Evolutionary conservation across 1,140 invertebrate species (phyloP).

Genomic region (Bombus superbus): DNA sequence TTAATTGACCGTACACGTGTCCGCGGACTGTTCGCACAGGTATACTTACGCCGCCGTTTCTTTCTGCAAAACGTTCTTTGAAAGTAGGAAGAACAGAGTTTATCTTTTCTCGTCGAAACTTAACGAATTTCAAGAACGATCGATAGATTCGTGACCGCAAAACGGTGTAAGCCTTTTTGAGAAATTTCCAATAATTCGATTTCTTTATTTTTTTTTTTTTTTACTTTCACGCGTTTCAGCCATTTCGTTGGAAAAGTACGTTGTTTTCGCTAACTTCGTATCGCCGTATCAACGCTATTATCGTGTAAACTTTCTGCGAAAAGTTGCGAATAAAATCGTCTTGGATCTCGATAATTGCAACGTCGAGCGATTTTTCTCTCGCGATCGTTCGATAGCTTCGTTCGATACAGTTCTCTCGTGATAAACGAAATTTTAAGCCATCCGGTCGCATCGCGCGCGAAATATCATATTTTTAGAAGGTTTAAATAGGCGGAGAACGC

Average conservation of each 20-base stretch:
- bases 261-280: too few relatives aligned
- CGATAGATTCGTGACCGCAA: too few relatives aligned
- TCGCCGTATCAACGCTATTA: too few relatives aligned
- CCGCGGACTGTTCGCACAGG: background rate
- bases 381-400: background rate
- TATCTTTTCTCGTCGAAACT: background rate
- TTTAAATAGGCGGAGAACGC: slow-evolving; percentile 42
- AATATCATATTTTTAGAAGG: slow-evolving; percentile 56
- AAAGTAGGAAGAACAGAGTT: too few relatives aligned
- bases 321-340: background rate
- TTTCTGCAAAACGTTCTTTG: background rate
- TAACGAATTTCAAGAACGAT: too few relatives aligned
- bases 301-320: background rate
- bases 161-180: too few relatives aligned
- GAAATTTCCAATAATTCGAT: too few relatives aligned
- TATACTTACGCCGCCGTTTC: background rate
- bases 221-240: too few relatives aligned
- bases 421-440: background rate
- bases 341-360: background rate
- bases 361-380: background rate
- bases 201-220: too few relatives aligned
- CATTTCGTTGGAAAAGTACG: too few relatives aligned
- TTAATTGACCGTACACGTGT: background rate
- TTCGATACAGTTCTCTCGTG: background rate
- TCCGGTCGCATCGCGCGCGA: background rate